phyloP scores from a whole-genome alignment of 2,888 invertebrate genomes.

The Gymnocheta viridis region DNA sequence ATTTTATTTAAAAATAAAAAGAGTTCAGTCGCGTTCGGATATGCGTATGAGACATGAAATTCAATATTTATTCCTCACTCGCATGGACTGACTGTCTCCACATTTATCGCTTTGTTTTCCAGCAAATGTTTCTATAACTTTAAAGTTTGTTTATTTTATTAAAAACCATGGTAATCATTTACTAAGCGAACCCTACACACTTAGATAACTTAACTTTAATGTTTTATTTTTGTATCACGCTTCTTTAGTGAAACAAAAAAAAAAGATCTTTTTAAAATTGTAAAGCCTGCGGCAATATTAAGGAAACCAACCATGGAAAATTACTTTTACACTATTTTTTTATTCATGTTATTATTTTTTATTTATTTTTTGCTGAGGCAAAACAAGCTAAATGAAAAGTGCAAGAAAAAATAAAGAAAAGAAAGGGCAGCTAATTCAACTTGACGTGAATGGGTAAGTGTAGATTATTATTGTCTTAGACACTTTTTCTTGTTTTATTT shows the following conservation, averaged over 20 bases:
- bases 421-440: slow-evolving; percentile 15
- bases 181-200: not conserved
- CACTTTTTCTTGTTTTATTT: slow-evolving; percentile 37
- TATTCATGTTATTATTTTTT: not conserved
- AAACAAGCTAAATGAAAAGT: not conserved
- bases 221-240: not conserved
- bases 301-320: slow-evolving; percentile 66
- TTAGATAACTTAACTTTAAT: slow-evolving; percentile 5
- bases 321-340: slow-evolving; percentile 68
- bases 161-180: slow-evolving; percentile 6
- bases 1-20: too few species aligned
- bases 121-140: not conserved
- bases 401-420: not conserved
- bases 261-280: slow-evolving; percentile 28
- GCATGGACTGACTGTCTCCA: not conserved
- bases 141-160: not conserved
- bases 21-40: not conserved
- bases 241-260: not conserved
- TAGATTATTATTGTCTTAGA: slow-evolving; percentile 66
- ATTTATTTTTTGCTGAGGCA: not conserved
- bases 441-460: slow-evolving; percentile 48
- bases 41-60: not conserved
- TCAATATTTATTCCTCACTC: not conserved
- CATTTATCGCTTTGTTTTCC: not conserved
- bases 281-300: slow-evolving; percentile 52